A percentile compares a stretch with the other conserved stretches of the same genome.
Conservation (phyloP, 2,888 invertebrate genomes). For the Nomada ruficornis region DNA sequence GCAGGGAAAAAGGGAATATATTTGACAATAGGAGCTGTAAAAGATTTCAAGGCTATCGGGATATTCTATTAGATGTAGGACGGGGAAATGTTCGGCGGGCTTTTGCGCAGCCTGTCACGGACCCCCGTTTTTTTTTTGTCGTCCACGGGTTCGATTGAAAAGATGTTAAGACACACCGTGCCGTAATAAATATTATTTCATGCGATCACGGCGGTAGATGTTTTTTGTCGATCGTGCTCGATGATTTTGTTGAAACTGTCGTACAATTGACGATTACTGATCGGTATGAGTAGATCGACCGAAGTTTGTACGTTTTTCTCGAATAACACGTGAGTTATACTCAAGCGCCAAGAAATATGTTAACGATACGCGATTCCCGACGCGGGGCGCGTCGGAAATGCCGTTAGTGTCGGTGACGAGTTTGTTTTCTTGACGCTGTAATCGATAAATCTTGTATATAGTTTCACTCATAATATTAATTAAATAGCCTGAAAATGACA, state of each 20-base stretch:
- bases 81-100: slow-evolving; percentile 59
- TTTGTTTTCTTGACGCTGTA: slow-evolving; percentile 47
- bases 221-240: background rate
- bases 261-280: background rate
- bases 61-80: slow-evolving; percentile 13
- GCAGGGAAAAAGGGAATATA: background rate
- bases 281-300: slow-evolving; percentile 16
- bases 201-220: background rate
- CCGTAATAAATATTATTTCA: background rate
- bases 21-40: background rate
- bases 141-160: slow-evolving; percentile 50
- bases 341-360: slow-evolving; percentile 61
- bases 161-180: slow-evolving; percentile 34
- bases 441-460: slow-evolving; percentile 56
- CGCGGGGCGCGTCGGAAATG: slow-evolving; percentile 46
- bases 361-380: slow-evolving; percentile 39
- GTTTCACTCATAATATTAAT: slow-evolving; percentile 48
- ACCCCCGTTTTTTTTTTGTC: slow-evolving; percentile 45
- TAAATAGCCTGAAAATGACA: slow-evolving; percentile 14
- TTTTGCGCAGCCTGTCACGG: slow-evolving; percentile 68
- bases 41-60: slow-evolving; percentile 13
- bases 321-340: slow-evolving; percentile 64
- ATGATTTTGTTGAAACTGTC: background rate
- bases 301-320: slow-evolving; percentile 51
- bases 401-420: slow-evolving; percentile 27